Conservation (phyloP, 2,113 vertebrate genomes). For the Otis tarda region DNA sequence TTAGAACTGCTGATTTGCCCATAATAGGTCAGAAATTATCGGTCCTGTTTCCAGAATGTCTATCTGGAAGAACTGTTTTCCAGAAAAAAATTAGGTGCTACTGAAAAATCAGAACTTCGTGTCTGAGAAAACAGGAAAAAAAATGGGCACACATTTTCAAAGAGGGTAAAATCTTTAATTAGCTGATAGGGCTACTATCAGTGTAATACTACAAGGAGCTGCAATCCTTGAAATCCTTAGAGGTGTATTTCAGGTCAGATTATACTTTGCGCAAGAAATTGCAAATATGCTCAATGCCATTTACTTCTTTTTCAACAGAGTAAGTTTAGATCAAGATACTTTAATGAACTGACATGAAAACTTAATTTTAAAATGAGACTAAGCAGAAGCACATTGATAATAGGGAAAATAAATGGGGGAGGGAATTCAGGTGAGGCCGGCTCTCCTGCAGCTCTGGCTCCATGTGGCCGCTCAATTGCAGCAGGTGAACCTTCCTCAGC, state of each 20-base stretch:
- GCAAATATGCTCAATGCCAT: background rate
- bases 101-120: background rate
- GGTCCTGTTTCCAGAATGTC: constrained; percentile 1
- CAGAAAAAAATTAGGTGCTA: background rate
- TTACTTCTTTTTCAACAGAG: background rate
- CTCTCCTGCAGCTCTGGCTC: background rate
- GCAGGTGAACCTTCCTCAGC: background rate
- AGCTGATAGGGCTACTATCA: background rate
- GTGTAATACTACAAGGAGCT: background rate
- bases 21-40: constrained; percentile 46
- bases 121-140: background rate
- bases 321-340: background rate
- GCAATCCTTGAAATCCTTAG: background rate
- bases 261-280: background rate
- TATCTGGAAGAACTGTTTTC: background rate
- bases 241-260: background rate
- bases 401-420: background rate
- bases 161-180: background rate
- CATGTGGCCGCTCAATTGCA: background rate
- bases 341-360: background rate
- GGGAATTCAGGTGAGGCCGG: background rate
- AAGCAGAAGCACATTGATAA: background rate
- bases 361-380: background rate
- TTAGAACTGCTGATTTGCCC: constrained; percentile 44
- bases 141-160: background rate